These are phyloP conservation scores for Ophion ventricosus DNA, from an alignment of 2,888 invertebrate species.

Conservation along the genomic window DNA sequence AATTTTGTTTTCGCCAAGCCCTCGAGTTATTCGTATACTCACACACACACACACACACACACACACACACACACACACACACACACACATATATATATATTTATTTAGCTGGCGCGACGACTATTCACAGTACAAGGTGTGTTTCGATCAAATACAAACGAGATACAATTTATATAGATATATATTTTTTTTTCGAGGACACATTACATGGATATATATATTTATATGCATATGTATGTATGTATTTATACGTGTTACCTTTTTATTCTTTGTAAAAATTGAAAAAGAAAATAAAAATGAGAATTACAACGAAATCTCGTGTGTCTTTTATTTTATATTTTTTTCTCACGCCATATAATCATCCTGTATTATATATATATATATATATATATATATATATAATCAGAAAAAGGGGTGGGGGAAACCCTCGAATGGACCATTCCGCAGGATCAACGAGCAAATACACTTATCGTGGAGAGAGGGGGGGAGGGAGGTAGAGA, in stretches of 20 bases:
- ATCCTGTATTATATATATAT: not conserved
- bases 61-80: constrained; percentile 1
- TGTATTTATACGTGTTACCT: constrained; percentile 61
- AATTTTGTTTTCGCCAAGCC: constrained; percentile 36
- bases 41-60: too few relatives aligned
- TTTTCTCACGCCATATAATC: constrained; percentile 14
- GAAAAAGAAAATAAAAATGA: constrained; percentile 60
- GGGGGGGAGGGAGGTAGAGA: too few relatives aligned
- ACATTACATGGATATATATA: constrained; percentile 23
- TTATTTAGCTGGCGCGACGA: constrained; percentile 46
- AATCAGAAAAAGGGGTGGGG: constrained; percentile 25
- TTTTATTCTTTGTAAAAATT: constrained; percentile 67
- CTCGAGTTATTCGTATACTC: constrained; percentile 4
- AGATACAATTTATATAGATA: not conserved
- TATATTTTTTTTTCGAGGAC: constrained; percentile 32
- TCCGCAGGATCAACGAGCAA: constrained; percentile 70
- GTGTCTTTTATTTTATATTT: constrained; percentile 20
- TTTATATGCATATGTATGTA: constrained; percentile 60
- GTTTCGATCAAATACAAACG: constrained; percentile 44
- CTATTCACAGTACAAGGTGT: constrained; percentile 39
- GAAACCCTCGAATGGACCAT: constrained; percentile 72
- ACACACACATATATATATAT: constrained; percentile 40
- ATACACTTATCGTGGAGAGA: constrained; percentile 76
- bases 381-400: not conserved
- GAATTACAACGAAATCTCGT: constrained; percentile 17